phyloP scores from a whole-genome alignment of 2,888 invertebrate species.

The Biston stratarius region DNA sequence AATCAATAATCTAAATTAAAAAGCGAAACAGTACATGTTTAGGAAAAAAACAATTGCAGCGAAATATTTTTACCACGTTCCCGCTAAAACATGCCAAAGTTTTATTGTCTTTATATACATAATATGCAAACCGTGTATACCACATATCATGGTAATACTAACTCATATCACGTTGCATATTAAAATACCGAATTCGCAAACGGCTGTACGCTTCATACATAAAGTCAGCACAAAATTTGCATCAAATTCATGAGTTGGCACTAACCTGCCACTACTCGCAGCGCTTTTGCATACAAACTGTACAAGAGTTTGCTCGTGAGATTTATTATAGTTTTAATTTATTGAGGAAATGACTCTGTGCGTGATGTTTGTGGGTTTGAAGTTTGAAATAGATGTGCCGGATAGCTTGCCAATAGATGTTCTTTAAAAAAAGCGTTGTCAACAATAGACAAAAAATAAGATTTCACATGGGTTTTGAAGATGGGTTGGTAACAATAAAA shows the following conservation, averaged over 20 bases:
- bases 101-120: too few relatives aligned
- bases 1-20: too few relatives aligned
- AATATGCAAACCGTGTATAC: too few relatives aligned
- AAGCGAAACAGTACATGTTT: too few relatives aligned
- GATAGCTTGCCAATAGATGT: not conserved
- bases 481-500: too few relatives aligned
- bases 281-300: conserved; percentile 40
- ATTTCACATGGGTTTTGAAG: too few relatives aligned
- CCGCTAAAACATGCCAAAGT: too few relatives aligned
- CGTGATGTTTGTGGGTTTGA: conserved; percentile 17
- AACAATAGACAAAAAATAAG: too few relatives aligned
- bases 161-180: conserved; percentile 23
- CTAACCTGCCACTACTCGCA: conserved; percentile 36
- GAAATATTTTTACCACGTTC: too few relatives aligned
- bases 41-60: not conserved
- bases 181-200: conserved; percentile 28
- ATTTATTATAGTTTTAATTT: conserved; percentile 46
- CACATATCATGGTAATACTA: not conserved
- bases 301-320: conserved; percentile 28
- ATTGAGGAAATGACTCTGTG: conserved; percentile 40
- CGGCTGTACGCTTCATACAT: conserved; percentile 20
- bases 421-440: too few relatives aligned
- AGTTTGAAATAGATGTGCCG: not conserved
- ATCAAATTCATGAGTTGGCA: conserved; percentile 41
- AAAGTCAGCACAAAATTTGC: conserved; percentile 30